Evolutionary conservation across 2,888 invertebrate species (phyloP).

Genomic region (Lasioglossum figueresi): DNA sequence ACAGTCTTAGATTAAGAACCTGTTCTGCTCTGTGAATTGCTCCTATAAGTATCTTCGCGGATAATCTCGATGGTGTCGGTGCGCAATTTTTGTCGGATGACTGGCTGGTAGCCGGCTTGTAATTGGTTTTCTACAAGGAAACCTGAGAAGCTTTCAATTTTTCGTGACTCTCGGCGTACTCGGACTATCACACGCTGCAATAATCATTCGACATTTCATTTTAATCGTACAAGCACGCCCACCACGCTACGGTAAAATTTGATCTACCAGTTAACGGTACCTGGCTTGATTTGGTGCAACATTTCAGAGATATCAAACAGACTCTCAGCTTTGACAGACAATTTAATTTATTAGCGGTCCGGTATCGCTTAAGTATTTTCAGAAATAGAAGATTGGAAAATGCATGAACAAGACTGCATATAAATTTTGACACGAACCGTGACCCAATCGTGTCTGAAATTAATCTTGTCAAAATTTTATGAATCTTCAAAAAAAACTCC

Average conservation of each 20-base stretch:
- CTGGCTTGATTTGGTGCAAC: background rate
- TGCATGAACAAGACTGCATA: background rate
- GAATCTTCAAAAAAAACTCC: no score
- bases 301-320: background rate
- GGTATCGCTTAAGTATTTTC: background rate
- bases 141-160: background rate
- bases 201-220: background rate
- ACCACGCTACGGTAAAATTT: background rate
- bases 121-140: background rate
- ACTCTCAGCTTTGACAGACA: background rate
- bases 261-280: background rate
- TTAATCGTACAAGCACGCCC: background rate
- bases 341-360: background rate
- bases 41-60: background rate
- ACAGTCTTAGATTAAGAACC: background rate
- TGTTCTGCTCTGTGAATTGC: background rate
- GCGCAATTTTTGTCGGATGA: constrained; percentile 2
- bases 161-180: background rate
- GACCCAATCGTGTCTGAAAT: no score
- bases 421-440: background rate
- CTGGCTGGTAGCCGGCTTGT: background rate
- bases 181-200: background rate
- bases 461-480: no score
- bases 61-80: background rate
- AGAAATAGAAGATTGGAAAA: background rate